phyloP scores from a whole-genome alignment of 2,888 invertebrate genomes.

The Drosophila nr. perissopoda region DNA sequence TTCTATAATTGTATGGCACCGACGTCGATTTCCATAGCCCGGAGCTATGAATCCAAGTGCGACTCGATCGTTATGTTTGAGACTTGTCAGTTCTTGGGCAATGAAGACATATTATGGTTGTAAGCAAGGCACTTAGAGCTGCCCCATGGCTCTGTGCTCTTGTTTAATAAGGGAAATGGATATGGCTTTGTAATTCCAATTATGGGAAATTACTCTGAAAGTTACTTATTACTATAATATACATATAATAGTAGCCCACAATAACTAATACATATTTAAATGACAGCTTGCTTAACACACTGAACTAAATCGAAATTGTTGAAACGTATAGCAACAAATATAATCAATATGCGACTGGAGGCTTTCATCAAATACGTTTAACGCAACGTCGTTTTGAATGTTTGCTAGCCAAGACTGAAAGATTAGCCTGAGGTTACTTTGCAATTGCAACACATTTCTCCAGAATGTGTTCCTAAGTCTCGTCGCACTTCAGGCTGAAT shows the following conservation, averaged over 20 bases:
- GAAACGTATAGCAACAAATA: not conserved
- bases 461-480: too few relatives aligned
- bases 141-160: conserved; percentile 25
- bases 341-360: not conserved
- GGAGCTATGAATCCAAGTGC: conserved; percentile 43
- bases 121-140: conserved; percentile 16
- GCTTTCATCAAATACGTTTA: not conserved
- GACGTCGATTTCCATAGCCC: conserved; percentile 63
- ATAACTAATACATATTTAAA: not conserved
- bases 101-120: conserved; percentile 53
- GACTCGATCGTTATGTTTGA: conserved; percentile 27
- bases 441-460: too few relatives aligned
- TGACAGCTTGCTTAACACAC: not conserved
- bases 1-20: conserved; percentile 56
- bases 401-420: not conserved
- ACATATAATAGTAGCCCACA: not conserved
- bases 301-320: not conserved
- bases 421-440: not conserved
- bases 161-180: conserved; percentile 22
- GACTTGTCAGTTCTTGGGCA: conserved; percentile 47
- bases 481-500: not conserved
- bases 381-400: not conserved
- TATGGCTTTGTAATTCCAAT: not conserved
- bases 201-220: not conserved
- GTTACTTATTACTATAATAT: not conserved